Percentiles rank a stretch among this genome's conserved stretches.
Conservation (phyloP, 2,797 vertebrate species). For the Apogon talboti region DNA sequence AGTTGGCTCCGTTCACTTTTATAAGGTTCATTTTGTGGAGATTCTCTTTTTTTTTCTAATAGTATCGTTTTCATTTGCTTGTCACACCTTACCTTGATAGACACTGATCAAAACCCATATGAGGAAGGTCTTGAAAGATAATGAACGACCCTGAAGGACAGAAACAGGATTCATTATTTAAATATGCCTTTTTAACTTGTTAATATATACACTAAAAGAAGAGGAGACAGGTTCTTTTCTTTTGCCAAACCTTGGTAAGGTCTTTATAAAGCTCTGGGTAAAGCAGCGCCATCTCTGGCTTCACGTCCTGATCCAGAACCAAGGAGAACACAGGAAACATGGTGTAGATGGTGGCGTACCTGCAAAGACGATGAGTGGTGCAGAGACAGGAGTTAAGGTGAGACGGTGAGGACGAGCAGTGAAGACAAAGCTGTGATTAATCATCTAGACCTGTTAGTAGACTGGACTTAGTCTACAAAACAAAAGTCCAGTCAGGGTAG, state of each 20-base stretch:
- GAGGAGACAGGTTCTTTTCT: too few species aligned
- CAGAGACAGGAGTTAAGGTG: not conserved
- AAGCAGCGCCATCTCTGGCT: constrained; percentile 94
- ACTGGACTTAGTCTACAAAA: too few species aligned
- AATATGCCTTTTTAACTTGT: not conserved
- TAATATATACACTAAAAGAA: not conserved
- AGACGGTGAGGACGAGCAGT: not conserved
- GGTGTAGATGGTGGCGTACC: constrained; percentile 98
- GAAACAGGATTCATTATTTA: constrained; percentile 7
- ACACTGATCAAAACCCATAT: constrained; percentile 97
- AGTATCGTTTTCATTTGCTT: not conserved
- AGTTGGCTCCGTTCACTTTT: not conserved
- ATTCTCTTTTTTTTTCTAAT: too few species aligned
- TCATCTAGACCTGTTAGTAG: too few species aligned
- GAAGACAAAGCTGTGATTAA: not conserved
- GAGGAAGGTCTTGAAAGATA: constrained; percentile 98
- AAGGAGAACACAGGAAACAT: constrained; percentile 99
- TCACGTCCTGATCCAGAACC: constrained; percentile 97
- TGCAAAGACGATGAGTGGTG: constrained; percentile 59
- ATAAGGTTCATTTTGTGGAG: not conserved
- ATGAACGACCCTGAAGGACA: constrained; percentile 90
- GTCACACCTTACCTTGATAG: constrained; percentile 91
- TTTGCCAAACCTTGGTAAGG: constrained; percentile 91
- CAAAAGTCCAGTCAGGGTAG: too few species aligned
- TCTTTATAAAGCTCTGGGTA: constrained; percentile 99